These are phyloP conservation scores for Poecilus cupreus DNA, from an alignment of 2,888 invertebrate species.

Conservation along the genomic window DNA sequence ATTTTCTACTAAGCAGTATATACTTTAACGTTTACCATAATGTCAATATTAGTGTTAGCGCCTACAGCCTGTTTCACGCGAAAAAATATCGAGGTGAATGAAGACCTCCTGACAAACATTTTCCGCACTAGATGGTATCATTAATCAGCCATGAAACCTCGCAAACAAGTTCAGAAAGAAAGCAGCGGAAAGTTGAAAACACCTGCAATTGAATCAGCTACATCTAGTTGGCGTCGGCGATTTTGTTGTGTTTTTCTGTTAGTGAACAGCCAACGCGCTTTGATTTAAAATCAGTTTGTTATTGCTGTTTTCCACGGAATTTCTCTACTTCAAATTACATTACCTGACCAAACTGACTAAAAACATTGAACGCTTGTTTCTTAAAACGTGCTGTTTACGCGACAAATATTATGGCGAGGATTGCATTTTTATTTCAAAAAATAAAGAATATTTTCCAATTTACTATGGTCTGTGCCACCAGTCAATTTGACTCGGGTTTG, in stretches of 20 bases:
- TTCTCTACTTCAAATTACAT: not conserved
- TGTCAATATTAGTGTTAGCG: constrained; percentile 32
- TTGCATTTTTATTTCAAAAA: no score
- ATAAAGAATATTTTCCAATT: no score
- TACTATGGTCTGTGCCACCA: no score
- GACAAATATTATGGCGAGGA: not conserved
- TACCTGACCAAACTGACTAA: not conserved
- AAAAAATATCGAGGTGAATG: not conserved
- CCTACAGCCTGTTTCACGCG: not conserved
- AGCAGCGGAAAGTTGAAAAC: constrained; percentile 31
- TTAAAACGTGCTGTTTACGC: not conserved
- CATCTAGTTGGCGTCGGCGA: constrained; percentile 13
- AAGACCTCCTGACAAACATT: not conserved
- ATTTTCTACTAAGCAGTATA: not conserved
- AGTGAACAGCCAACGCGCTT: constrained; percentile 21
- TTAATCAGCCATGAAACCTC: constrained; percentile 33
- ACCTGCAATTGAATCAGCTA: constrained; percentile 34
- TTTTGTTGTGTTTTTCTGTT: constrained; percentile 11
- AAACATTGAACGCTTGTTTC: not conserved
- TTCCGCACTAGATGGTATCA: not conserved
- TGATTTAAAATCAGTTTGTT: constrained; percentile 17
- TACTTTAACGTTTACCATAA: no score
- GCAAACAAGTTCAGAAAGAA: constrained; percentile 34
- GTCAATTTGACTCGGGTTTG: no score
- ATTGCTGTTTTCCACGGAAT: not conserved